Evolutionary conservation across 2,888 invertebrate genomes (phyloP).

Genomic region (Chaitophorus viminalis): DNA sequence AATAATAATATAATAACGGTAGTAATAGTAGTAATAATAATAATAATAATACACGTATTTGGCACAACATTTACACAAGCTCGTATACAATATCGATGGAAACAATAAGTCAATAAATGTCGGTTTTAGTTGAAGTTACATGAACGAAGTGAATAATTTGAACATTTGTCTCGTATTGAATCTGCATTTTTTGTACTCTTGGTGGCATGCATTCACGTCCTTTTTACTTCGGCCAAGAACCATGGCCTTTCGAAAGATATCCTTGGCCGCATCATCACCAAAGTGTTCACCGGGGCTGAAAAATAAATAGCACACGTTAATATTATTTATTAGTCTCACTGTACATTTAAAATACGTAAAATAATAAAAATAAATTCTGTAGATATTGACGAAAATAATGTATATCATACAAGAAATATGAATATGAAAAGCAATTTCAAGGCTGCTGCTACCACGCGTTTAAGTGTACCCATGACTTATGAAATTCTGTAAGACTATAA

Average conservation of each 20-base stretch:
- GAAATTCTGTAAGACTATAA: too few relatives aligned
- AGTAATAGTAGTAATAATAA: neutral
- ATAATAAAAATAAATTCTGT: neutral
- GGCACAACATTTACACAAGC: slow-evolving; percentile 39
- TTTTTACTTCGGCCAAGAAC: slow-evolving; percentile 44
- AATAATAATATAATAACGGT: neutral
- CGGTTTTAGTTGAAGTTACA: slow-evolving; percentile 7
- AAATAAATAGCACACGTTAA: neutral
- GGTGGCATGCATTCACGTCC: slow-evolving; percentile 40
- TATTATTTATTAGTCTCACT: neutral
- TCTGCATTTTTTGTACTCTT: slow-evolving; percentile 55
- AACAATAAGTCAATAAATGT: neutral
- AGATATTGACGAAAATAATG: too few relatives aligned
- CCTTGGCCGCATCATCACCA: slow-evolving; percentile 46
- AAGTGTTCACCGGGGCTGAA: slow-evolving; percentile 55
- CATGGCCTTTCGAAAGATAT: slow-evolving; percentile 57
- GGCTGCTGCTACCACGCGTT: too few relatives aligned
- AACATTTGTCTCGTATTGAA: slow-evolving; percentile 58
- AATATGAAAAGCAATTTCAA: too few relatives aligned
- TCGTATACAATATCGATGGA: neutral
- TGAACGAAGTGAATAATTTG: slow-evolving; percentile 48
- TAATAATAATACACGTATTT: slow-evolving; percentile 35
- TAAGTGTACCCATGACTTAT: too few relatives aligned
- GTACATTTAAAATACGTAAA: neutral
- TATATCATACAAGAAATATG: too few relatives aligned